Evolutionary conservation across 2,888 invertebrate species (phyloP), one percentile per base, ranked within the genome.

Genomic region (Habroteleia sp.): DNA sequence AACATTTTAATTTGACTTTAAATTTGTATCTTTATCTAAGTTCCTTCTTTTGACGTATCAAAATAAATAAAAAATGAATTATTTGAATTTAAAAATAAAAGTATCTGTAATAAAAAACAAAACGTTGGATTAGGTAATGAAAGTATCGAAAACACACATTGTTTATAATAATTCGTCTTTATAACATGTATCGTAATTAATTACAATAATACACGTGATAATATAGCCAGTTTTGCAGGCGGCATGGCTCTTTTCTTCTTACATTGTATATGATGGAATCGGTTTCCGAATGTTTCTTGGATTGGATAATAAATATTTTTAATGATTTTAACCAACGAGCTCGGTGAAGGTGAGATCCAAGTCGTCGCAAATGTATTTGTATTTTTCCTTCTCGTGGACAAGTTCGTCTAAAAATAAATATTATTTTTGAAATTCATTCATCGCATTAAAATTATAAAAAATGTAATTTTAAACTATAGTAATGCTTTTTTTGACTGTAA

Each of bases 301-400:
- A 8, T 17, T 13, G 29, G 13, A 16, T 20, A 31, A 37, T 13
- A 44, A 20, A 23, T 31, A 62, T 4, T 25, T 27, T 42, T 25
- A 60, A 17, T 14, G 46, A 54, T 48, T 74, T 89, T 88, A 90
- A 86, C 89, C 89, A 83, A 90, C 89, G 82, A 96, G 94, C 90
- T 96, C 96, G 91, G 97, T 97, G 92, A 99, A 98, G 89, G 99
- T 99, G 89, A 96, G 96, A 91, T 99, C 99, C 93, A 99, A 93
- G 91, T 99, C 99, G 93, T 99, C 99, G 92, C 98, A 98, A 92
- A 99, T 98, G 91, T 96, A 95, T 94, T 98, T 99, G 97, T 98
- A 99, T 90, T 97, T 97, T 92, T 99, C 98, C 93, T 99, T 99
- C 91, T 96, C 96, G 90, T 95, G 94, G 88, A 97, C 96, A 89